Percentiles rank a stretch among this genome's conserved stretches.
phyloP scores from a whole-genome alignment of 2,797 vertebrate genomes.

The Mormyrops boulengeri region DNA sequence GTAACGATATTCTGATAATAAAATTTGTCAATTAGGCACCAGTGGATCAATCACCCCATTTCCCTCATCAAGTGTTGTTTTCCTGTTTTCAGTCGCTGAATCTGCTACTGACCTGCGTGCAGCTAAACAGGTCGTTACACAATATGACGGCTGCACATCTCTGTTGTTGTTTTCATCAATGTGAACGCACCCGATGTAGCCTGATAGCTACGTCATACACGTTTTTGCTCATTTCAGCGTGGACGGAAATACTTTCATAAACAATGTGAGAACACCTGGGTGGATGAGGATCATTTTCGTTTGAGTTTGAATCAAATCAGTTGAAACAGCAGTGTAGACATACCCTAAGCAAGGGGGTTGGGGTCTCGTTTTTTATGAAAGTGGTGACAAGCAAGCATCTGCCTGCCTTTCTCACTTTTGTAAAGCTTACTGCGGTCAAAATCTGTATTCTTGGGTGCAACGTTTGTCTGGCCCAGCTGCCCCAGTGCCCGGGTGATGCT shows the following conservation, averaged over 20 bases:
- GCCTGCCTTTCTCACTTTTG: background rate
- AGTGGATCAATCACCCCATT: background rate
- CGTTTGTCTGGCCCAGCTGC: slow-evolving; percentile 48
- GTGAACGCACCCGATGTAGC: background rate
- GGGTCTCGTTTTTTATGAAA: background rate
- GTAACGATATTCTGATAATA: background rate
- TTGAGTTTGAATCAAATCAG: background rate
- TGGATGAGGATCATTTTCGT: background rate
- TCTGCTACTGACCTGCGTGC: background rate
- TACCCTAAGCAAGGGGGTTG: background rate
- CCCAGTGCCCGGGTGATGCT: slow-evolving; percentile 45
- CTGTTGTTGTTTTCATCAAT: background rate
- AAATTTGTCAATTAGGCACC: background rate
- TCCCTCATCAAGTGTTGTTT: background rate
- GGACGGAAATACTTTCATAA: background rate
- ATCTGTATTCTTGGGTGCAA: slow-evolving; percentile 45
- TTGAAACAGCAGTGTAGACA: background rate
- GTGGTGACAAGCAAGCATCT: background rate
- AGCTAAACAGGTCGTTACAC: background rate
- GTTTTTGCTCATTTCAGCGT: background rate
- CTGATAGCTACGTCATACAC: background rate
- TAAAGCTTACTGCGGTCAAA: slow-evolving; percentile 56
- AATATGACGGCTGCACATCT: background rate
- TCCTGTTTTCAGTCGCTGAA: background rate
- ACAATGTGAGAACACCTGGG: background rate